Conservation (phyloP, 2,797 vertebrate genomes). For the Denticeps clupeoides region DNA sequence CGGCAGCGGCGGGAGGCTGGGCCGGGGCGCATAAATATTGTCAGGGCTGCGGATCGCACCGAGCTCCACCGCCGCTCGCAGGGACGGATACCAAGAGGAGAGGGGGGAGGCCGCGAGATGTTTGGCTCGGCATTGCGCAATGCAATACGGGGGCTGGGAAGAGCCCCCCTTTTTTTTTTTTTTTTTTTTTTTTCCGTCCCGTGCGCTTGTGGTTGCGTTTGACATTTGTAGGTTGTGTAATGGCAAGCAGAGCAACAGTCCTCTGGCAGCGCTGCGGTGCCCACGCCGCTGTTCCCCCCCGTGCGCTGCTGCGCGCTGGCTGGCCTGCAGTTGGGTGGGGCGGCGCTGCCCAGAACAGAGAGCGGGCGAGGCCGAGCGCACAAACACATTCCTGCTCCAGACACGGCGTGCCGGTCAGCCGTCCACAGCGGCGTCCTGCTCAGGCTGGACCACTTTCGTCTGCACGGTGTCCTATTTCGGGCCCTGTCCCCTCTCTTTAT, state of each 20-base stretch:
- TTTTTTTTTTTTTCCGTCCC: constrained; percentile 8
- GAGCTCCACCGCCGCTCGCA: no score
- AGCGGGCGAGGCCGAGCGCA: constrained; percentile 46
- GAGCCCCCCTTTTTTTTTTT: no score
- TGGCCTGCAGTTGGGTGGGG: constrained; percentile 49
- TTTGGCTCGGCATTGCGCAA: constrained; percentile 34
- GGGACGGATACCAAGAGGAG: neutral
- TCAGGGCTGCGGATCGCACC: neutral
- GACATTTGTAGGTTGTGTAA: constrained; percentile 53
- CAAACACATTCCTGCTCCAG: constrained; percentile 49
- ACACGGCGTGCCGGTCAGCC: neutral
- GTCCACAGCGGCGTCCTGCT: neutral
- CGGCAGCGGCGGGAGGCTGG: neutral
- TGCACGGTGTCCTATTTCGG: no score
- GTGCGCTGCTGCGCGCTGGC: constrained; percentile 47
- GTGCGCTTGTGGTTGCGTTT: constrained; percentile 44
- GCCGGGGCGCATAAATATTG: neutral
- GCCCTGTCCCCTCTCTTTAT: constrained; percentile 20
- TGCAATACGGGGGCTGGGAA: constrained; percentile 31
- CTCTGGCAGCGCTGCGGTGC: constrained; percentile 45
- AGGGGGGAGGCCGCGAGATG: neutral
- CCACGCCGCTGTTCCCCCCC: constrained; percentile 52
- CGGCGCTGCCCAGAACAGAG: constrained; percentile 32
- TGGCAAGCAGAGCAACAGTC: constrained; percentile 38
- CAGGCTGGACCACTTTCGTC: no score